phyloP scores from a whole-genome alignment of 2,797 vertebrate genomes.

The Sebastes alutus region DNA sequence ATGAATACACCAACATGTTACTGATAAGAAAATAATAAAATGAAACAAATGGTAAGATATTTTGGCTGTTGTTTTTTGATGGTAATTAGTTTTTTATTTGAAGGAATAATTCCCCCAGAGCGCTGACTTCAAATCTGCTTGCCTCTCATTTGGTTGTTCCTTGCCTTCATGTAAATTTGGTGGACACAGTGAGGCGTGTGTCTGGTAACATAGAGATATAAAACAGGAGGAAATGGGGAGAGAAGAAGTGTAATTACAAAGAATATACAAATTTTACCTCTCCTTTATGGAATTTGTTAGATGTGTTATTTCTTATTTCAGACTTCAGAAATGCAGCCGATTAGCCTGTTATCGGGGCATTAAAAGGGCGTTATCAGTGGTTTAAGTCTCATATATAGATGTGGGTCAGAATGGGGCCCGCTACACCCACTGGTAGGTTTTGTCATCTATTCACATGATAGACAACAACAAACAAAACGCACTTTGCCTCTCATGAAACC shows the following conservation, averaged over 20 bases:
- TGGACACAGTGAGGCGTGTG: neutral
- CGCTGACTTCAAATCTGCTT: neutral
- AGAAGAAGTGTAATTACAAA: too few species aligned
- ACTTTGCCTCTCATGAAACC: too few species aligned
- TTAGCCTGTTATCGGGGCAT: too few species aligned
- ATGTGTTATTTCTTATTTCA: neutral
- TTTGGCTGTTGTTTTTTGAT: neutral
- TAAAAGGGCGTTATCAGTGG: too few species aligned
- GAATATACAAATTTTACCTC: too few species aligned
- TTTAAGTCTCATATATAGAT: too few species aligned
- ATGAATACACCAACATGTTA: neutral
- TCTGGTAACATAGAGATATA: neutral
- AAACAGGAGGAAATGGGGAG: neutral
- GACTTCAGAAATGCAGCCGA: neutral
- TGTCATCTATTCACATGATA: too few species aligned
- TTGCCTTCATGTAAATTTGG: neutral
- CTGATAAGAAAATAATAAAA: neutral
- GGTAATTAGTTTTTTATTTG: neutral
- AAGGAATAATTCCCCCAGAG: neutral
- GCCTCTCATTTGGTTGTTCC: neutral
- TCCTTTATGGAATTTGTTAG: too few species aligned
- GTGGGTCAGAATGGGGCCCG: too few species aligned
- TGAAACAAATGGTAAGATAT: neutral
- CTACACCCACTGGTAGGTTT: too few species aligned
- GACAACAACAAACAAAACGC: too few species aligned